Conservation (phyloP, 1,140 invertebrate genomes). For the Ips typographus region DNA sequence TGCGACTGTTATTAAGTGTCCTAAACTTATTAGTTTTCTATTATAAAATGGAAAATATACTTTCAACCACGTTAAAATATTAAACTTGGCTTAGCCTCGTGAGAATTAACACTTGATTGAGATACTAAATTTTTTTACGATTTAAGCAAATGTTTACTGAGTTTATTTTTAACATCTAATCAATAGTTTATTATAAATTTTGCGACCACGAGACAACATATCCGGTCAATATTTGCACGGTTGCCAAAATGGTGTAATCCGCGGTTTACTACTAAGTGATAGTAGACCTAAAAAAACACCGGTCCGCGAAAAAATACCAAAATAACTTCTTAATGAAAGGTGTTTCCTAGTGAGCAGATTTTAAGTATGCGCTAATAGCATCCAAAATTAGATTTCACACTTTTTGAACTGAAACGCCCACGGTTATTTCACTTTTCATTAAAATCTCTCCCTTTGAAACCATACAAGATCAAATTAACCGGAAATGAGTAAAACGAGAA, state of each 20-base stretch:
- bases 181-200: too few relatives aligned
- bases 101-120: background rate
- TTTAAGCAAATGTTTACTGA: too few relatives aligned
- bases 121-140: background rate
- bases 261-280: slow-evolving; percentile 22
- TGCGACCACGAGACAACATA: background rate
- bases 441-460: too few relatives aligned
- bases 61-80: background rate
- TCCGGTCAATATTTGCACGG: slow-evolving; percentile 4
- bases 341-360: slow-evolving; percentile 24
- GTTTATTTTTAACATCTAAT: too few relatives aligned
- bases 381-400: slow-evolving; percentile 21
- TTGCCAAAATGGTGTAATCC: slow-evolving; percentile 12
- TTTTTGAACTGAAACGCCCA: too few relatives aligned
- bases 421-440: too few relatives aligned
- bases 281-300: slow-evolving; percentile 9
- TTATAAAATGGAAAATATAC: too few relatives aligned
- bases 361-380: slow-evolving; percentile 25
- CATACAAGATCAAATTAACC: too few relatives aligned
- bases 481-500: too few relatives aligned
- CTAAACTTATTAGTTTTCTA: background rate
- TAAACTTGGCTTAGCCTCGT: background rate
- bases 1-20: slow-evolving; percentile 14
- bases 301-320: slow-evolving; percentile 9
- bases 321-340: slow-evolving; percentile 32